A percentile compares a stretch with the other conserved stretches of the same genome.
phyloP scores from a whole-genome alignment of 2,888 invertebrate genomes.

The Bombylius major region DNA sequence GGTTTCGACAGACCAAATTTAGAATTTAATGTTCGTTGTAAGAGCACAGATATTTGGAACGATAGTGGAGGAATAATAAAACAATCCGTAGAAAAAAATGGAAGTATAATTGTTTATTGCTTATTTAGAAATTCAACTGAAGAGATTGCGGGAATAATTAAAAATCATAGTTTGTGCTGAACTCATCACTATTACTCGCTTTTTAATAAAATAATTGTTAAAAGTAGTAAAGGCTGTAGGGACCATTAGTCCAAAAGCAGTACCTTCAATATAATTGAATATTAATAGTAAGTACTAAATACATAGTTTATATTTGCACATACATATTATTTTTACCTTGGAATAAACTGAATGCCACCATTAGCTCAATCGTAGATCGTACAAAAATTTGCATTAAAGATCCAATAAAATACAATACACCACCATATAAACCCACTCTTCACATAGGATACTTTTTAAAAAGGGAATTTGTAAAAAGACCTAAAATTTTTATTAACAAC shows the following conservation, averaged over 20 bases:
- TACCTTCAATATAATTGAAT: conserved; percentile 37
- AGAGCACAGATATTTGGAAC: conserved; percentile 27
- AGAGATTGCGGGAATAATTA: conserved; percentile 37
- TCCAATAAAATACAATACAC: conserved; percentile 48
- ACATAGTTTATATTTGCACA: neutral
- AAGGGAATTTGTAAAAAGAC: conserved; percentile 53
- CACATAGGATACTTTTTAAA: conserved; percentile 53
- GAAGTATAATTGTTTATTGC: conserved; percentile 59
- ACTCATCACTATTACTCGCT: conserved; percentile 59
- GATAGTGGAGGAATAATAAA: conserved; percentile 33
- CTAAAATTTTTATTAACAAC: conserved; percentile 29
- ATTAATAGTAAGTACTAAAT: neutral
- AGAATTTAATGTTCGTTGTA: conserved; percentile 40
- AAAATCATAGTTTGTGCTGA: conserved; percentile 47
- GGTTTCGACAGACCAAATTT: conserved; percentile 59
- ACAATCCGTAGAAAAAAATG: conserved; percentile 21
- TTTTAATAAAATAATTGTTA: conserved; percentile 59
- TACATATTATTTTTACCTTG: conserved; percentile 40
- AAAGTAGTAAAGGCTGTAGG: conserved; percentile 61
- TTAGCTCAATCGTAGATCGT: conserved; percentile 46
- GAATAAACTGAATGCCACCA: conserved; percentile 50
- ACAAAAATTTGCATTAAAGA: conserved; percentile 51
- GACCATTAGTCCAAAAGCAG: conserved; percentile 59
- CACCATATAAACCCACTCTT: conserved; percentile 52
- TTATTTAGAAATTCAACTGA: conserved; percentile 49